Evolutionary conservation across 2,888 invertebrate genomes (phyloP).

Genomic region (Hesperia comma): DNA sequence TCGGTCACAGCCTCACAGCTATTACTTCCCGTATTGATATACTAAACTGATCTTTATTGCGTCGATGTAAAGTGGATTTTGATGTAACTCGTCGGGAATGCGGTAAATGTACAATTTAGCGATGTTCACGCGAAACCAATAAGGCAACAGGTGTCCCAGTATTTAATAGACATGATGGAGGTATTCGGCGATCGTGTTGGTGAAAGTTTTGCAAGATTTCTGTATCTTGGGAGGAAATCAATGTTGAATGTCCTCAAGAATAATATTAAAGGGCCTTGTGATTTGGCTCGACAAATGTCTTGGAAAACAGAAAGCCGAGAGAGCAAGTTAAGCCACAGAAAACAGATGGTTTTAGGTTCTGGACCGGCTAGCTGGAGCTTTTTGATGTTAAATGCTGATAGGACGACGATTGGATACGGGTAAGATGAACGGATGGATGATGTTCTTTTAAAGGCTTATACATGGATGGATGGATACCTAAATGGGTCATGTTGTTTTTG

Average conservation of each 20-base stretch:
- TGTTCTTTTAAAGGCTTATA: no score
- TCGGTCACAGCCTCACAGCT: constrained; percentile 16
- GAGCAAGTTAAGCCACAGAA: no score
- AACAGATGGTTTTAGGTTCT: no score
- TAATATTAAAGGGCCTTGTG: no score
- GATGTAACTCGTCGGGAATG: background rate
- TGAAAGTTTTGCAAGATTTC: constrained; percentile 14
- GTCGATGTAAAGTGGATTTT: background rate
- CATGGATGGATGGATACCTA: no score
- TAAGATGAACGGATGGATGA: no score
- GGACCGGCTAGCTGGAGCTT: no score
- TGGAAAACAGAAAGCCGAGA: no score
- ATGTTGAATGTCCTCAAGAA: background rate
- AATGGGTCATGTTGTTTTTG: no score
- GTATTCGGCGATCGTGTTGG: constrained; percentile 14
- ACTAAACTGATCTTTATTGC: background rate
- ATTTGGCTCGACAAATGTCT: no score
- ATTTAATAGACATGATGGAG: constrained; percentile 19
- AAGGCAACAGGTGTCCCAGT: constrained; percentile 31
- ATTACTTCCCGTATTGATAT: background rate
- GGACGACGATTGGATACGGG: no score
- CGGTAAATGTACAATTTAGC: constrained; percentile 16
- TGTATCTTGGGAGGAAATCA: background rate
- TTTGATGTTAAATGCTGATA: no score
- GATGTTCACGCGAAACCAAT: constrained; percentile 28